Base-by-base conservation (phyloP, 1,140 invertebrate species). In the Drosophila murphyi region DNA sequence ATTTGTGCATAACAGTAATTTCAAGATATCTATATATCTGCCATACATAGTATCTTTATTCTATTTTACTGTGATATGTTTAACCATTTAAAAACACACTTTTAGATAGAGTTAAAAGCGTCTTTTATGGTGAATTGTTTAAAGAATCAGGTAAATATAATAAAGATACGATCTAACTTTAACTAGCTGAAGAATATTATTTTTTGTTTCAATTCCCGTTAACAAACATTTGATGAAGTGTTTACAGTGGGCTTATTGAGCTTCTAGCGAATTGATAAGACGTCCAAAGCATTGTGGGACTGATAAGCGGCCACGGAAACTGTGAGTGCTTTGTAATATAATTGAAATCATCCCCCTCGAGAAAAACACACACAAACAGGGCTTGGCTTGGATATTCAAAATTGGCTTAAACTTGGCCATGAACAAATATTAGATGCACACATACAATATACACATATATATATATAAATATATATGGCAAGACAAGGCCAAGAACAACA, bases 391-490 rank as follows among this genome's bases (percentile, higher is more conserved):
- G 10, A 43, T 74, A 74, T 80, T 67, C 57, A 72, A 83, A 88
- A 88, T 88, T 85, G 85, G 85, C 80, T 88, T 88, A 89, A 74
- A 70, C 62, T 45, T 85, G 85, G 55, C 85, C 85, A 61, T 88
- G 85, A 85, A 71, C 50, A 75, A 72, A 78, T 80, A 89, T 88
- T 88, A 88, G 78, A 83, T 80, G 51, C 75, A 41, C 8, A 4
- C n/a, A 41, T 43, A 3, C n/a, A 43, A 4, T 41, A 41, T 43
- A 3, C n/a, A 43, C 39, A 43, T 43, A 43, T n/a, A n/a, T 4
- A 20, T 20, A 20, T 77, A 28, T 59, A 32, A 12, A 20, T 43
- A 12, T 41, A 20, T 2, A 20, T 20, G 20, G 20, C 37, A 70
- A 63, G 37, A 57, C 50, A 50, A 70, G 57, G 68, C 77, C 78